Evolutionary conservation across 2,888 invertebrate genomes (phyloP).

Genomic region (Drosophila sordidapex): DNA sequence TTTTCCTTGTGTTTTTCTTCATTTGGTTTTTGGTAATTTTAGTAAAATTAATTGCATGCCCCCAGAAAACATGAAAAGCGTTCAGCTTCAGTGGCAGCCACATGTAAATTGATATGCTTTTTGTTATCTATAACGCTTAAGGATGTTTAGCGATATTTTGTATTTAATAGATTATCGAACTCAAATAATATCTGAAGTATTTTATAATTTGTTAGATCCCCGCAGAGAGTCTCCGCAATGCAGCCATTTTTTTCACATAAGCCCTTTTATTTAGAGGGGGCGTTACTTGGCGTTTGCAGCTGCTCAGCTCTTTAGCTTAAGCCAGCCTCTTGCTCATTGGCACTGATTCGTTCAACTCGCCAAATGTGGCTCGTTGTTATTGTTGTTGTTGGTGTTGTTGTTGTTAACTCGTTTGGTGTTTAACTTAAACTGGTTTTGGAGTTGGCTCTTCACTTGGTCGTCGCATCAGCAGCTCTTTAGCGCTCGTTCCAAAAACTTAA

Average conservation of each 20-base stretch:
- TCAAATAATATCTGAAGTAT: neutral
- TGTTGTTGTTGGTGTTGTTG: slow-evolving; percentile 31
- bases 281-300: slow-evolving; percentile 44
- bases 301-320: slow-evolving; percentile 36
- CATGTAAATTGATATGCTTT: slow-evolving; percentile 53
- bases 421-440: slow-evolving; percentile 68
- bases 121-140: slow-evolving; percentile 31
- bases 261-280: slow-evolving; percentile 30
- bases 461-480: slow-evolving; percentile 79
- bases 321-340: slow-evolving; percentile 67
- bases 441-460: slow-evolving; percentile 53
- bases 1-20: slow-evolving; percentile 15
- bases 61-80: slow-evolving; percentile 8
- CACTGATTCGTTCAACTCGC: slow-evolving; percentile 75
- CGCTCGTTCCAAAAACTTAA: slow-evolving; percentile 74
- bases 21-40: slow-evolving; percentile 67
- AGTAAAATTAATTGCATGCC: slow-evolving; percentile 82
- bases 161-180: neutral
- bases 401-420: slow-evolving; percentile 66
- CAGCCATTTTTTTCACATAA: slow-evolving; percentile 57
- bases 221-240: slow-evolving; percentile 2
- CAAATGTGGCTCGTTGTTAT: slow-evolving; percentile 64
- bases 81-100: slow-evolving; percentile 46
- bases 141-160: neutral
- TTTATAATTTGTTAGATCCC: neutral